Evolutionary conservation across 2,113 vertebrate species (phyloP).

Genomic region (Corapipo altera): DNA sequence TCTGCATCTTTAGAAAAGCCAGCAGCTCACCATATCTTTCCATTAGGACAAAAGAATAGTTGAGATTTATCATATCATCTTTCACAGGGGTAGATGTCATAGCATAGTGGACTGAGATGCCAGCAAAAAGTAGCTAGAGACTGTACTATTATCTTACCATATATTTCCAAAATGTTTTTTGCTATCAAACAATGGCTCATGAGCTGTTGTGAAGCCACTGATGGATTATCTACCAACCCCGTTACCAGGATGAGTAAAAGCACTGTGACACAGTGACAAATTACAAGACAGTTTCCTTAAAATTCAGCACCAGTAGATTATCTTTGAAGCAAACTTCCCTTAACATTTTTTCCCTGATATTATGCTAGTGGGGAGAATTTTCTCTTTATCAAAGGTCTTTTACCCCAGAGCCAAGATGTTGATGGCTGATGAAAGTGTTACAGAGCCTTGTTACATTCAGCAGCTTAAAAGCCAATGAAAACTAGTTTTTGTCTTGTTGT

Average conservation of each 20-base stretch:
- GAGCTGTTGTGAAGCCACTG: neutral
- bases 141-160: neutral
- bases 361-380: neutral
- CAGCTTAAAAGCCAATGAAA: constrained; percentile 22
- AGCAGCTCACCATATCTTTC: neutral
- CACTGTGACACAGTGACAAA: neutral
- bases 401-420: constrained; percentile 13
- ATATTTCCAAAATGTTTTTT: neutral
- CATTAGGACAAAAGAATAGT: neutral
- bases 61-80: neutral
- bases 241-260: neutral
- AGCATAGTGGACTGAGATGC: neutral
- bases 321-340: neutral
- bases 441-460: neutral
- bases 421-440: constrained; percentile 1
- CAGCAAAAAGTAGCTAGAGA: neutral
- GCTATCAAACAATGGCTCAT: neutral
- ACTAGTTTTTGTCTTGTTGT: neutral
- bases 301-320: neutral
- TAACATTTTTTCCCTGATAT: neutral
- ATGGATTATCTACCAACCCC: neutral
- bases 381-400: constrained; percentile 8
- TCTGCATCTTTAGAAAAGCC: neutral
- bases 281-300: neutral
- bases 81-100: neutral